Base-by-base conservation (phyloP, 92 coral and sea anemone genomes). In the Scolanthus callimorphus region DNA sequence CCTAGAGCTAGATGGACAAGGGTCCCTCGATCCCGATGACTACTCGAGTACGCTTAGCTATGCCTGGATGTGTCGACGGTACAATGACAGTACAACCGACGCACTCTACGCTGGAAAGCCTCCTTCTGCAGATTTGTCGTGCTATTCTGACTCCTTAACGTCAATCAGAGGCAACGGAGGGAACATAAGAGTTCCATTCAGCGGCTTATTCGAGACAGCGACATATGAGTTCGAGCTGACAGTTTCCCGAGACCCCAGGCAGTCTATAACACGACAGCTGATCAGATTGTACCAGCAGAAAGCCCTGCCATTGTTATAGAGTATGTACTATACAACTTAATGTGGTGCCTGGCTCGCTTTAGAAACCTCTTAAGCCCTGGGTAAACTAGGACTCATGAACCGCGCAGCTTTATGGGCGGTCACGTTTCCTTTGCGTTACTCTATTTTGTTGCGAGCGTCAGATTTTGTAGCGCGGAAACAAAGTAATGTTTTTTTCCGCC, bases 1-100 rank as follows among this genome's bases (percentile, higher is more conserved):
- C 17, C 67, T 92, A 25, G 23, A 27, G 12, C 24, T 92, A 17
- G 68, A 92, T 24, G 98, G 90, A 0, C 31, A 79, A 2, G 27
- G 55, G 1, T 72, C 98, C 27, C 56, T 58, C 20, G 91, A 89
- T 49, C 90, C 90, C 0, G 76, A 78, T 25, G 45, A 77, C 25
- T 90, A 77, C 0, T 60, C 59, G 4, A 41, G 39, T 17, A 29
- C 44, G 30, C 47, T 11, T 8, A 0, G 51, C 1, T 91, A 64
- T 55, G 19, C 1, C 9, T 91, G 97, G 97, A 41, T 47, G 15
- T 90, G 97, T 17, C 21, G 54, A 68, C 65, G 62, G 12, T 17
- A 28, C 0, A 11, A 57, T 17, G 75, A 44, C 27, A 68, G 20
- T 25, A 28, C 17, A 11, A 68, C 75, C 3, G 56, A 44, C 4